These are phyloP conservation scores for Prochilodus magdalenae DNA, from an alignment of 2,113 vertebrate genomes.

Conservation along the genomic window DNA sequence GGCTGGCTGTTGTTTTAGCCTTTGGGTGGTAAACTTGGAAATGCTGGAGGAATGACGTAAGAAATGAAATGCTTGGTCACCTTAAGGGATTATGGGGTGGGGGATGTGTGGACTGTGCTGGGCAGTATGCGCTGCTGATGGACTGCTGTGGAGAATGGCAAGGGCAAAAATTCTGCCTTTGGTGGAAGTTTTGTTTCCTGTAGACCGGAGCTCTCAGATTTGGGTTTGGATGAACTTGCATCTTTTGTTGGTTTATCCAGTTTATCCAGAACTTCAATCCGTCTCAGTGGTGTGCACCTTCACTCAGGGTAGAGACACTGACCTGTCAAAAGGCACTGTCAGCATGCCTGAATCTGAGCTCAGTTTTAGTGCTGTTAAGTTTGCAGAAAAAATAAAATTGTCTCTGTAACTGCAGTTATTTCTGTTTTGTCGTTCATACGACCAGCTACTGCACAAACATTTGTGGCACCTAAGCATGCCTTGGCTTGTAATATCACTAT, in stretches of 20 bases:
- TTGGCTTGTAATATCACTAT: too few relatives aligned
- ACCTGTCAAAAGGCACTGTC: too few relatives aligned
- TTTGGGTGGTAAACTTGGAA: conserved; percentile 5
- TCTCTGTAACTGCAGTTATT: neutral
- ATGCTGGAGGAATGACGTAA: neutral
- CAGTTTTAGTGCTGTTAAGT: neutral
- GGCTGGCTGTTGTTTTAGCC: conserved; percentile 1
- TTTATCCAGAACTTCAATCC: neutral
- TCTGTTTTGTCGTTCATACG: neutral
- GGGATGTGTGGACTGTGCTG: neutral
- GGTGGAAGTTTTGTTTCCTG: neutral
- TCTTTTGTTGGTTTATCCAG: neutral
- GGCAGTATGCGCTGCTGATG: neutral
- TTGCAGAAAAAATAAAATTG: neutral
- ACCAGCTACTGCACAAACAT: too few relatives aligned
- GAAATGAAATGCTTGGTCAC: neutral
- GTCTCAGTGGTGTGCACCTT: neutral
- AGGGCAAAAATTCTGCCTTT: neutral
- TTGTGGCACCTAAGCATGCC: too few relatives aligned
- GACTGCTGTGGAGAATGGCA: neutral
- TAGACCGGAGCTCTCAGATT: neutral
- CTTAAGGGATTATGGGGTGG: neutral
- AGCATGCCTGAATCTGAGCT: neutral
- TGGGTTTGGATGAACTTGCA: neutral
- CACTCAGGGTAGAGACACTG: too few relatives aligned